These are phyloP conservation scores for Ennomos fuscantarius DNA, from an alignment of 2,888 invertebrate species.

Conservation along the genomic window DNA sequence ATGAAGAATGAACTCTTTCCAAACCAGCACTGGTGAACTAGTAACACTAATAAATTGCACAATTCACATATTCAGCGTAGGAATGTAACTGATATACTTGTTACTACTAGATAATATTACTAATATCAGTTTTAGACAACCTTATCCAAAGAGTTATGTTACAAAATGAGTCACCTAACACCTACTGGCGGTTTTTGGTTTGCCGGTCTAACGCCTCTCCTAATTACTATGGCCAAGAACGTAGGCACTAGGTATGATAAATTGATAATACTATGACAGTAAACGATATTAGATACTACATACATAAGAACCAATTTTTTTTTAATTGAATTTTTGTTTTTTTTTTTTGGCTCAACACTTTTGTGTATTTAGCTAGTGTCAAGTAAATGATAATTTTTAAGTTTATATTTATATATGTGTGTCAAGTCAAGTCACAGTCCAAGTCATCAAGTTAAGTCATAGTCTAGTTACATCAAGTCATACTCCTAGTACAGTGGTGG, in stretches of 20 bases:
- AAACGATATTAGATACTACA: not conserved
- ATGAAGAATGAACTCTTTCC: too few relatives aligned
- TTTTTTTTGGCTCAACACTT: too few relatives aligned
- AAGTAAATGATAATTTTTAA: too few relatives aligned
- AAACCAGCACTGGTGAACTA: too few relatives aligned
- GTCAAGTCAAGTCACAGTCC: too few relatives aligned
- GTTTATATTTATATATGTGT: too few relatives aligned
- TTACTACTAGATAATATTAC: not conserved
- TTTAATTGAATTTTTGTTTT: too few relatives aligned
- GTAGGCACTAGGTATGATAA: not conserved
- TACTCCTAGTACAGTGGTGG: too few relatives aligned
- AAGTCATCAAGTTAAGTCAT: too few relatives aligned
- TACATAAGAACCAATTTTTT: not conserved
- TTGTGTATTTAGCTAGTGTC: too few relatives aligned
- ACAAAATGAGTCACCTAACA: conserved; percentile 12
- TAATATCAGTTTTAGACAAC: conserved; percentile 2
- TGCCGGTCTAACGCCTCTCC: conserved; percentile 23
- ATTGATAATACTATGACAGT: not conserved
- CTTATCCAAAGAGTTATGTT: conserved; percentile 7
- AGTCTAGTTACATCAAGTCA: too few relatives aligned
- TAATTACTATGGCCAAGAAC: not conserved
- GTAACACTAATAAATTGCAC: too few relatives aligned
- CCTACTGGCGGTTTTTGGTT: conserved; percentile 21
- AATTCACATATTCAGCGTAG: not conserved
- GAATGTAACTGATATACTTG: not conserved